These are phyloP conservation scores for Apistogramma diplotaenia DNA, from an alignment of 2,113 vertebrate species.

Conservation along the genomic window DNA sequence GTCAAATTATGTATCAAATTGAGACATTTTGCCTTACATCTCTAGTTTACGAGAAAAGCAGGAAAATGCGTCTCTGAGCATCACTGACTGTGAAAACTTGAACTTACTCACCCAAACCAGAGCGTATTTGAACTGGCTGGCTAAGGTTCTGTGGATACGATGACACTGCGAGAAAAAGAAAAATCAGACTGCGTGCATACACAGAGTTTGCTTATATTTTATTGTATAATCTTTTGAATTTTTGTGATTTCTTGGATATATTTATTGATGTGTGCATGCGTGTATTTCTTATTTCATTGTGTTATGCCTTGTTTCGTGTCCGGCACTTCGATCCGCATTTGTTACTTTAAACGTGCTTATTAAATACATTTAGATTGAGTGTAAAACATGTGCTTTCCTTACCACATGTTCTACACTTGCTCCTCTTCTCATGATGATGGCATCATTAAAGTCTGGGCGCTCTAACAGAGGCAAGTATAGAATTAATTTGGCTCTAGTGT, in stretches of 20 bases:
- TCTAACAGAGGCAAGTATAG: slow-evolving; percentile 72
- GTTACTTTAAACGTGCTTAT: no score
- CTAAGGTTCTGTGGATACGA: slow-evolving; percentile 93
- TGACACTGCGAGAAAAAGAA: slow-evolving; percentile 82
- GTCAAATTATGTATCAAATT: background rate
- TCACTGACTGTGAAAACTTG: background rate
- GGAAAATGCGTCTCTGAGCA: background rate
- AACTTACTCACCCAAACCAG: slow-evolving; percentile 92
- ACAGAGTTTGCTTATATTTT: background rate
- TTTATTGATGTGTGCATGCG: no score
- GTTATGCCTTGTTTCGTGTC: no score
- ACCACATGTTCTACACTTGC: slow-evolving; percentile 96
- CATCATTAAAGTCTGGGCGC: slow-evolving; percentile 93
- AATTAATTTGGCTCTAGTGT: background rate
- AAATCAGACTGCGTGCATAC: background rate
- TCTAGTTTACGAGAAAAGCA: background rate
- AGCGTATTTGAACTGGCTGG: slow-evolving; percentile 97
- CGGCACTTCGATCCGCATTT: no score
- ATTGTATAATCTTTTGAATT: no score
- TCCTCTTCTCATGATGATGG: slow-evolving; percentile 94
- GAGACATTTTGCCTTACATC: background rate
- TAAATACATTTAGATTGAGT: no score
- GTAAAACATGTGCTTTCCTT: slow-evolving; percentile 39
- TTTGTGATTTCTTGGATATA: no score
- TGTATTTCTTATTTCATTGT: no score